A percentile compares a stretch with the other conserved stretches of the same genome.
Evolutionary conservation across 2,113 vertebrate species (phyloP).

Genomic region (Tachysurus vachellii): DNA sequence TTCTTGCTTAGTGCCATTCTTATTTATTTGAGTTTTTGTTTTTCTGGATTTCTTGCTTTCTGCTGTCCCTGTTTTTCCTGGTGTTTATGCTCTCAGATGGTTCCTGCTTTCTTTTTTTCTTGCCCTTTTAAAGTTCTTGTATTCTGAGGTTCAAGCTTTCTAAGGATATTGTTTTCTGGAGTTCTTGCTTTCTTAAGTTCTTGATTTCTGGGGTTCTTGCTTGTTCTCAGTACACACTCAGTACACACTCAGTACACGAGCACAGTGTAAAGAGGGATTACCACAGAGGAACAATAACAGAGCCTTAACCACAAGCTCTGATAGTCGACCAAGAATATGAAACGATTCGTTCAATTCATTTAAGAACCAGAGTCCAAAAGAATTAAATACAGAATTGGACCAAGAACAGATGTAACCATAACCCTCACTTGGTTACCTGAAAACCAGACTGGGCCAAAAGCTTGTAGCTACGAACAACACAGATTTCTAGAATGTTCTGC

Average conservation of each 20-base stretch:
- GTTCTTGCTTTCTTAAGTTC: too few species aligned
- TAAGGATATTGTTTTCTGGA: too few species aligned
- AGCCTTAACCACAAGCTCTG: not conserved
- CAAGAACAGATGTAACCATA: not conserved
- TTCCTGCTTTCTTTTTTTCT: not conserved
- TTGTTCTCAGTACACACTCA: not conserved
- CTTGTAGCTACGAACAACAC: not conserved
- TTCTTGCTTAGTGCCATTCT: too few species aligned
- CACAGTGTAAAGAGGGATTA: not conserved
- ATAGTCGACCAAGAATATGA: not conserved
- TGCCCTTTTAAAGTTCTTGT: not conserved
- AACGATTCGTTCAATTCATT: not conserved
- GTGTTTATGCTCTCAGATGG: too few species aligned
- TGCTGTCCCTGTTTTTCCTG: too few species aligned
- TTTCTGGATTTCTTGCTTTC: too few species aligned
- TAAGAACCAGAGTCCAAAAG: not conserved
- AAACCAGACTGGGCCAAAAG: not conserved
- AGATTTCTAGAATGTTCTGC: not conserved
- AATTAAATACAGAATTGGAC: not conserved
- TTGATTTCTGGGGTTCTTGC: not conserved
- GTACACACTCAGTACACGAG: not conserved
- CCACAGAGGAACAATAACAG: not conserved
- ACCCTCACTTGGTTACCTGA: not conserved
- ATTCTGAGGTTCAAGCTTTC: too few species aligned
- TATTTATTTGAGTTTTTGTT: too few species aligned